Base-by-base conservation (phyloP, 2,888 invertebrate genomes). In the Ptilodon capucinus region DNA sequence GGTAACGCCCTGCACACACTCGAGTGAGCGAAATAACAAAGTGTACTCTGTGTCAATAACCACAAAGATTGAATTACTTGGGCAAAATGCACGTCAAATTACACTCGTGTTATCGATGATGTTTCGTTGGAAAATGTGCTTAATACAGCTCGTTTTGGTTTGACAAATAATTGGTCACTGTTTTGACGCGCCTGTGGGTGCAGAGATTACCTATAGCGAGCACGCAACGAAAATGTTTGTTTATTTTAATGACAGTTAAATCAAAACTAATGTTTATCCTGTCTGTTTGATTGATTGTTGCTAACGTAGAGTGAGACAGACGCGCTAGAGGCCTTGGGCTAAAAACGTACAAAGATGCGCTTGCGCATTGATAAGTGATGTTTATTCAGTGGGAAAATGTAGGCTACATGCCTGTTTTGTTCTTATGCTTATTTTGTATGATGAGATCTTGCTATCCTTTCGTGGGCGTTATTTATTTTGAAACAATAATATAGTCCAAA, bases 201-300 rank as follows among this genome's bases (percentile, higher is more conserved):
- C n/a, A n/a, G n/a, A n/a, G n/a, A n/a, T n/a, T n/a, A n/a, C n/a
- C n/a, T n/a, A n/a, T n/a, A 70, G 73, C 70, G 64, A 64, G 59
- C 52, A 71, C 66, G 68, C 68, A 64, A 54, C 64, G 68, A 74
- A 74, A 75, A 78, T 76, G 72, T 79, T 79, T 82, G 79, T 84
- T 82, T 82, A 68, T 78, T 79, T 73, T 79, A 81, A 84, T 81
- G 79, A 80, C 74, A 75, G 76, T 73, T 74, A 79, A 80, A 83
- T 83, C 77, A 78, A 75, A 81, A 79, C 79, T 78, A 75, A 81
- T 81, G 81, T 78, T 81, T 82, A 81, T 78, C 74, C 76, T 73
- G 80, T 80, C 81, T 52, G 46, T 52, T 69, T 84, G 84, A 84
- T 84, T 81, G 81, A 84, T 84, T 71, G 81, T 76, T 70, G 63